Conservation (phyloP, 2,797 vertebrate species). For the Zenarchopterus dispar region DNA sequence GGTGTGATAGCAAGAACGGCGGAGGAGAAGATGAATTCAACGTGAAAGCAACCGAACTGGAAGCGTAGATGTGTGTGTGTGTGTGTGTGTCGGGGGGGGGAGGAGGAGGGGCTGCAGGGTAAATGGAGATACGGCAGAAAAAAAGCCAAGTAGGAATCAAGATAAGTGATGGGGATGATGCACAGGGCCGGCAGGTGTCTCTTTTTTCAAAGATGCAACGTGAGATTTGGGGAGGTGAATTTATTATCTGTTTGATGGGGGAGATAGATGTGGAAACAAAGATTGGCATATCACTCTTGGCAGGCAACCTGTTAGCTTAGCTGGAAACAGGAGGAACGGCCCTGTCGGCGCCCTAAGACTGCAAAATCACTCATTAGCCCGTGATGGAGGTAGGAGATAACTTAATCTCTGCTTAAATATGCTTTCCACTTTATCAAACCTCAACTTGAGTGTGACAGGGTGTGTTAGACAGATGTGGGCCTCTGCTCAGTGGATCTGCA, state of each 20-base stretch:
- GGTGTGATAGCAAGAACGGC: slow-evolving; percentile 10
- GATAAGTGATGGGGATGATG: not conserved
- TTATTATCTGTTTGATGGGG: not conserved
- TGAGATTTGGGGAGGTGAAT: not conserved
- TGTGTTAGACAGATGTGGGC: not conserved
- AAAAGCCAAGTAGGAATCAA: slow-evolving; percentile 4
- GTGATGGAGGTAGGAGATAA: no score
- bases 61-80: slow-evolving; percentile 26
- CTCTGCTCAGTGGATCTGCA: slow-evolving; percentile 5
- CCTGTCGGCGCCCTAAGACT: not conserved
- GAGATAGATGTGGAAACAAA: not conserved
- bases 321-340: slow-evolving; percentile 4
- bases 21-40: slow-evolving; percentile 23
- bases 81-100: no score
- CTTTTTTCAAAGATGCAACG: not conserved
- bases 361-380: not conserved
- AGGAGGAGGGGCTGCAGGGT: slow-evolving; percentile 18
- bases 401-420: no score
- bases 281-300: not conserved
- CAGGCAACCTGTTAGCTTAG: not conserved
- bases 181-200: not conserved
- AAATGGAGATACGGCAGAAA: slow-evolving; percentile 3
- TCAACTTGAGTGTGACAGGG: slow-evolving; percentile 1
- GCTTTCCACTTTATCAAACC: not conserved
- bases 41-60: slow-evolving; percentile 33